Conservation (phyloP, 2,888 invertebrate species). For the Adela reaumurella region DNA sequence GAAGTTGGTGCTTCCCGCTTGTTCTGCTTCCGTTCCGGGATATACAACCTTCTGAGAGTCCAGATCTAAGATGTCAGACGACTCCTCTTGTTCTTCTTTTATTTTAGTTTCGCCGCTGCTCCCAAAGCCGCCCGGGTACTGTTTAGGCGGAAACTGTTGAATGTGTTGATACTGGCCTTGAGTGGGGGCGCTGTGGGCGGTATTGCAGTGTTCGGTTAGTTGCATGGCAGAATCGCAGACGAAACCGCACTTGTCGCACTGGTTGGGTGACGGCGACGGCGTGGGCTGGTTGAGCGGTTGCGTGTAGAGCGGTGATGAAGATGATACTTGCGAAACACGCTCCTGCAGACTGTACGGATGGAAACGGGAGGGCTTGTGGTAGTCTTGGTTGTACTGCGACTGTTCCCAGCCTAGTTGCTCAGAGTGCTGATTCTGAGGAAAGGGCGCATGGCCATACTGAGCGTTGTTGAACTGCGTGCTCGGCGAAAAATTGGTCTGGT, state of each 20-base stretch:
- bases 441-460: slow-evolving; percentile 45
- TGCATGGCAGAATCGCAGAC: slow-evolving; percentile 73
- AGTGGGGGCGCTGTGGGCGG: slow-evolving; percentile 55
- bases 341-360: slow-evolving; percentile 55
- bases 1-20: slow-evolving; percentile 27
- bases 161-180: slow-evolving; percentile 44
- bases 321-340: slow-evolving; percentile 48
- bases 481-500: slow-evolving; percentile 57
- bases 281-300: slow-evolving; percentile 63
- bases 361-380: slow-evolving; percentile 35
- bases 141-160: slow-evolving; percentile 49
- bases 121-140: slow-evolving; percentile 42
- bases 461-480: slow-evolving; percentile 48
- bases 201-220: slow-evolving; percentile 70
- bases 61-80: slow-evolving; percentile 79
- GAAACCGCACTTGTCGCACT: slow-evolving; percentile 82
- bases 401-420: slow-evolving; percentile 49
- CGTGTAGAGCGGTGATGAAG: slow-evolving; percentile 54
- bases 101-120: slow-evolving; percentile 45
- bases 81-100: slow-evolving; percentile 67
- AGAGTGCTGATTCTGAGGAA: slow-evolving; percentile 46
- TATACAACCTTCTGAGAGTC: slow-evolving; percentile 89
- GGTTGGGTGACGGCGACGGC: slow-evolving; percentile 68
- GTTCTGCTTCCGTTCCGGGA: slow-evolving; percentile 57
- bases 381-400: slow-evolving; percentile 37